Conservation (phyloP, 2,113 vertebrate genomes). For the Macquaria ambigua region DNA sequence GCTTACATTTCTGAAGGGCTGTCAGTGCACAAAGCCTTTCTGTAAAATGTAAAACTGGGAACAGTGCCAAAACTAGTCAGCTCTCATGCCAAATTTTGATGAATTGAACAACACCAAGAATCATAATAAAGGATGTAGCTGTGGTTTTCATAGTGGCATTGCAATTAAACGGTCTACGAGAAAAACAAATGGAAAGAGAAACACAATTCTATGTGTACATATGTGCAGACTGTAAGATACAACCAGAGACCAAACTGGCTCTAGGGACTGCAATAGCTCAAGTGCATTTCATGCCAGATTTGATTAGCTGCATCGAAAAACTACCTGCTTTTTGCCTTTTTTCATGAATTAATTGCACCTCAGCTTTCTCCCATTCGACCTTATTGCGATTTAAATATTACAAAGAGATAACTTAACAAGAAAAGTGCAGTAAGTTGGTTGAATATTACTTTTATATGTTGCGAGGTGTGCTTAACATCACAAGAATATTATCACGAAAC, state of each 20-base stretch:
- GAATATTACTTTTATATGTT: slow-evolving; percentile 51
- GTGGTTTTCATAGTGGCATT: slow-evolving; percentile 22
- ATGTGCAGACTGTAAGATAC: slow-evolving; percentile 29
- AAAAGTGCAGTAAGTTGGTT: slow-evolving; percentile 56
- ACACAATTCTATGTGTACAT: slow-evolving; percentile 12
- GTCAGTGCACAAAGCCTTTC: slow-evolving; percentile 56
- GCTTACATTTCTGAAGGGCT: slow-evolving; percentile 63
- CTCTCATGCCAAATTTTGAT: slow-evolving; percentile 67
- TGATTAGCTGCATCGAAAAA: slow-evolving; percentile 39
- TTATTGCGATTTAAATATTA: slow-evolving; percentile 53
- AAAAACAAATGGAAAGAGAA: slow-evolving; percentile 16
- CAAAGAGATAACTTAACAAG: slow-evolving; percentile 32
- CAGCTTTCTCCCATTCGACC: slow-evolving; percentile 49
- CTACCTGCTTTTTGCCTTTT: slow-evolving; percentile 17
- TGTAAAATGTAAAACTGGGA: slow-evolving; percentile 51
- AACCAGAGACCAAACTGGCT: slow-evolving; percentile 17
- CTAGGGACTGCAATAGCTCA: slow-evolving; percentile 31
- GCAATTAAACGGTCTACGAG: slow-evolving; percentile 9
- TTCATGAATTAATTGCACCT: slow-evolving; percentile 41
- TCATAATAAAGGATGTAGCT: slow-evolving; percentile 46
- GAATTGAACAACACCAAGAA: slow-evolving; percentile 44
- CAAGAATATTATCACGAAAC: slow-evolving; percentile 22
- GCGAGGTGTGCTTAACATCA: slow-evolving; percentile 34
- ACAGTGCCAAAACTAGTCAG: slow-evolving; percentile 69
- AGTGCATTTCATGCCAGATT: slow-evolving; percentile 54